Conservation (phyloP, 2,888 invertebrate species). For the Subacronicta megacephala region DNA sequence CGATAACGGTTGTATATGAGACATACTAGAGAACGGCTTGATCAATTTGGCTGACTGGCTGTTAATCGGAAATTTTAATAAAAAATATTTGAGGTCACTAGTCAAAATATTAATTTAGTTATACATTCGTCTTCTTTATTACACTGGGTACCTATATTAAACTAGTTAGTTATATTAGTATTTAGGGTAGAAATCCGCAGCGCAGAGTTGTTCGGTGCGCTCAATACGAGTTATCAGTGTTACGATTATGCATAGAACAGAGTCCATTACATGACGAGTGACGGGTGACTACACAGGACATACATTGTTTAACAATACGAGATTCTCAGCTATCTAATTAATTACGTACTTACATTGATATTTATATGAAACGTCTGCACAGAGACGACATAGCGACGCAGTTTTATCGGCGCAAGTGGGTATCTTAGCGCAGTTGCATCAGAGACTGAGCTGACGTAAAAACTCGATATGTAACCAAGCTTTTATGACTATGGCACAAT, state of each 20-base stretch:
- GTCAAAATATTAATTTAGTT: no score
- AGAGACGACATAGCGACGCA: not conserved
- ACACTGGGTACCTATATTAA: conserved; percentile 12
- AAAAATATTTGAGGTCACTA: no score
- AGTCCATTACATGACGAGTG: conserved; percentile 12
- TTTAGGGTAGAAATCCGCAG: conserved; percentile 32
- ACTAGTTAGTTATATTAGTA: conserved; percentile 28
- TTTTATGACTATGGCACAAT: conserved; percentile 55
- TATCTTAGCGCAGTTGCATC: conserved; percentile 11
- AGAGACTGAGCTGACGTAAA: conserved; percentile 15
- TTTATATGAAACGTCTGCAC: conserved; percentile 7
- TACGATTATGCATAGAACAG: conserved; percentile 28
- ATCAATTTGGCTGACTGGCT: no score
- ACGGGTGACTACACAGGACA: conserved; percentile 25
- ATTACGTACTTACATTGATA: conserved; percentile 8
- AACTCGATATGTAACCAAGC: conserved; percentile 18
- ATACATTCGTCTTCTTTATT: no score
- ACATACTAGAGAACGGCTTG: no score
- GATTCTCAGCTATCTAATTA: conserved; percentile 25
- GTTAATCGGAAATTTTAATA: no score
- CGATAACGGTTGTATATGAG: no score
- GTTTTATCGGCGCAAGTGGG: conserved; percentile 15
- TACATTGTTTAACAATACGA: conserved; percentile 23
- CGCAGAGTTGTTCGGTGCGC: conserved; percentile 14
- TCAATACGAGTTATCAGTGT: conserved; percentile 42